These are phyloP conservation scores for Anguilla marmorata DNA, from an alignment of 2,797 vertebrate species.

Conservation along the genomic window DNA sequence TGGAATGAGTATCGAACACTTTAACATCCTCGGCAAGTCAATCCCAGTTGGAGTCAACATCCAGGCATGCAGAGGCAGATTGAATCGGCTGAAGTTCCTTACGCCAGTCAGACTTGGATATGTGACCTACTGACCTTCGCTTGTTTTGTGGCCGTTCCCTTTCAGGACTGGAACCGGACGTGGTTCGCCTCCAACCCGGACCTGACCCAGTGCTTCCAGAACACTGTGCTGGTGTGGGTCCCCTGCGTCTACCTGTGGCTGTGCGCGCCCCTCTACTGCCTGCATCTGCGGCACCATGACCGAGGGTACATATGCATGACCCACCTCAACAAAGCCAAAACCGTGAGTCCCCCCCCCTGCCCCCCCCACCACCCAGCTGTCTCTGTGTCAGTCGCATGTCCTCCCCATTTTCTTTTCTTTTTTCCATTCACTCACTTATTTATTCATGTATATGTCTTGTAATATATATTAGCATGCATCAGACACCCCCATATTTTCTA, in stretches of 20 bases:
- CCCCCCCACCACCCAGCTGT: neutral
- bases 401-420: no score
- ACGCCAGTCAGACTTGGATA: neutral
- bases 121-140: neutral
- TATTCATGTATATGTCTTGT: no score
- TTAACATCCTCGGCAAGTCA: no score
- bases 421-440: no score
- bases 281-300: constrained; percentile 74
- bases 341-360: constrained; percentile 57
- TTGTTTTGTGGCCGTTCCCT: neutral
- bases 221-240: constrained; percentile 81
- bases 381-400: neutral
- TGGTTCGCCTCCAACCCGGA: constrained; percentile 84
- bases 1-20: no score
- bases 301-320: constrained; percentile 80
- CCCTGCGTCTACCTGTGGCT: constrained; percentile 86
- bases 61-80: no score
- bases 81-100: no score
- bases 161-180: constrained; percentile 85
- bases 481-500: no score
- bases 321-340: constrained; percentile 83
- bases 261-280: constrained; percentile 78
- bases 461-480: no score
- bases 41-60: no score
- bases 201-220: constrained; percentile 87